Base-by-base conservation (phyloP, 2,797 vertebrate species). In the Eptatretus atami region DNA sequence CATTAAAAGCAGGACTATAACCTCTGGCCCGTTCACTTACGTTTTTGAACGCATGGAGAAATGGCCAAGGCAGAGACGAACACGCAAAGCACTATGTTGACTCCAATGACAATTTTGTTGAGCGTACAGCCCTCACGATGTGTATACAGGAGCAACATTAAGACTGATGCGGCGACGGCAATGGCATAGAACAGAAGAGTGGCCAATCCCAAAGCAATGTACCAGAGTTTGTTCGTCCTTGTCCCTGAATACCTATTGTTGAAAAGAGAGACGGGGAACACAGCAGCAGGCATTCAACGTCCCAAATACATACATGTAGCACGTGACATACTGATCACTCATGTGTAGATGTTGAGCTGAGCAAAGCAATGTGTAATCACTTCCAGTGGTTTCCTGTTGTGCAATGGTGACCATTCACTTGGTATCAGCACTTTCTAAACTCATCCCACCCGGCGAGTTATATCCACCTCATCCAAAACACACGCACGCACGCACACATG, bases 21-120 rank as follows among this genome's bases (percentile, higher is more conserved):
- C 31, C 31, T 44, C 31, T 44, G 31, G 6, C 6, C 31, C 6
- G 53, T 15, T 3, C 64, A 69, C 85, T 87, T 73, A 98, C 90
- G 70, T 71, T 79, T 79, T 71, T 93, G 86, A 67, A 98, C 85
- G 68, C 73, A 86, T 1, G 88, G 87, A 0, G 80, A 84, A 73
- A 96, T 84, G 70, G 92, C 86, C 67, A 88, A 74, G 67, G 84
- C 13, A 0, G 88, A 86, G 61, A 94, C 75, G 1, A 93, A 67
- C 52, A 92, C 63, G 73, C 92, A 98, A n/a, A 98, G 77, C 70
- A 79, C 77, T 11, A 78, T 78, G 0, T 96, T 93, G 68, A 87
- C 72, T 1, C 85, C 86, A 1, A 96, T 76, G 65, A 96, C 79
- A 65, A 87, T 71, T 74, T 88, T 95, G 79, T 96, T 98, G 63